A percentile compares a stretch with the other conserved stretches of the same genome.
Conservation (phyloP, 1,140 invertebrate species). For the Polypedilum vanderplanki region DNA sequence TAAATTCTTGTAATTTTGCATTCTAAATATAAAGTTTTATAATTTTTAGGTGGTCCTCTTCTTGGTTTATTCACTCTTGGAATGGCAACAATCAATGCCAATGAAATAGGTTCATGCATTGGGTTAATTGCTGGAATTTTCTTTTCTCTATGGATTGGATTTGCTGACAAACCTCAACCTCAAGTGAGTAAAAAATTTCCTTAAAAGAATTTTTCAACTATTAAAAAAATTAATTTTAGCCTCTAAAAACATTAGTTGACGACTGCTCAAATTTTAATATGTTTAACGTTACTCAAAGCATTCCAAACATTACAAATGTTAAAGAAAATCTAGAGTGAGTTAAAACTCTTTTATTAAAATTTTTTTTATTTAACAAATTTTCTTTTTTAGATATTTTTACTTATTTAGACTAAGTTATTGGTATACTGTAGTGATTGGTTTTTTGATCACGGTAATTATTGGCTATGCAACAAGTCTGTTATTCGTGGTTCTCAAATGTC, state of each 20-base stretch:
- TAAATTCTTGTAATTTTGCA: no score
- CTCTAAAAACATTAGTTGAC: background rate
- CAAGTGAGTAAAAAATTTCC: conserved; percentile 34
- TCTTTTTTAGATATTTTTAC: conserved; percentile 50
- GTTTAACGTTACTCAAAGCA: background rate
- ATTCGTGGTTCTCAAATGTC: conserved; percentile 36
- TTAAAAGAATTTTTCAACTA: background rate
- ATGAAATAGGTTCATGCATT: conserved; percentile 53
- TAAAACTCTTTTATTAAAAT: background rate
- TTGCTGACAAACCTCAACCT: conserved; percentile 66
- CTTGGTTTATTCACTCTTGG: conserved; percentile 71
- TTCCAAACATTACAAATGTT: background rate
- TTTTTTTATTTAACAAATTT: conserved; percentile 22
- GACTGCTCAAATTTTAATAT: conserved; percentile 5
- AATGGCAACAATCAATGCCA: conserved; percentile 50
- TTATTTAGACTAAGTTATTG: conserved; percentile 78
- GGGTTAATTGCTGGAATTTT: conserved; percentile 59
- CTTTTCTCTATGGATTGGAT: conserved; percentile 76
- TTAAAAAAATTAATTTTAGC: background rate
- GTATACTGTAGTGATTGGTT: conserved; percentile 72
- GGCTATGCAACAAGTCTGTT: conserved; percentile 54
- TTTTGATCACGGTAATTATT: conserved; percentile 55
- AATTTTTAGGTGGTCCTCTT: conserved; percentile 55
- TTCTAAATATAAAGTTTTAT: no score
- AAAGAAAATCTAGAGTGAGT: background rate